A percentile compares a stretch with the other conserved stretches of the same genome.
phyloP scores from a whole-genome alignment of 2,888 invertebrate genomes.

The Drosophila incognita region DNA sequence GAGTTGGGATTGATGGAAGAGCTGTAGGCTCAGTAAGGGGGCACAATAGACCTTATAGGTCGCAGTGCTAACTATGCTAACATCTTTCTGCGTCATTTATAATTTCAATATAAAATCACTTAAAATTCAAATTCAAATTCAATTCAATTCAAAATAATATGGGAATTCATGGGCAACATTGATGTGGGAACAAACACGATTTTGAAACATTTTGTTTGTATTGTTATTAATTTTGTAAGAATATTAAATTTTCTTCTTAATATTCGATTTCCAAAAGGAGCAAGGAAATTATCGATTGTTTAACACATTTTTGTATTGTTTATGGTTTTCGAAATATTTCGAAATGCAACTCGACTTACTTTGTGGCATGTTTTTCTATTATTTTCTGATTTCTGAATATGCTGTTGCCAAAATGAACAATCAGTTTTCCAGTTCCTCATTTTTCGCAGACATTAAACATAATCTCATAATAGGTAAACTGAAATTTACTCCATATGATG shows the following conservation, averaged over 20 bases:
- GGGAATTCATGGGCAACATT: not conserved
- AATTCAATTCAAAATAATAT: too few relatives aligned
- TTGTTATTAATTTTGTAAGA: not conserved
- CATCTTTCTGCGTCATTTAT: too few relatives aligned
- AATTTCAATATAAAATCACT: too few relatives aligned
- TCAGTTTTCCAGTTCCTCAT: not conserved
- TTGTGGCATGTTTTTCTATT: not conserved
- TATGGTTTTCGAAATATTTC: not conserved
- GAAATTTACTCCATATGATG: not conserved
- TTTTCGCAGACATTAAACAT: not conserved
- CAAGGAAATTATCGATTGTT: not conserved
- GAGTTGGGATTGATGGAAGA: too few relatives aligned
- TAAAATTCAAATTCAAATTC: too few relatives aligned
- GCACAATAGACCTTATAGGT: too few relatives aligned
- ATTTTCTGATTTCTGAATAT: not conserved
- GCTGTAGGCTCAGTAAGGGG: too few relatives aligned
- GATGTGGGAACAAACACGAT: not conserved
- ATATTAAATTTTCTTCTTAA: not conserved
- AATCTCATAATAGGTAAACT: not conserved
- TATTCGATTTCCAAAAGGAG: not conserved
- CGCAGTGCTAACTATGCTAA: too few relatives aligned
- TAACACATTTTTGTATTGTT: too few relatives aligned
- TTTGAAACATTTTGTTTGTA: not conserved
- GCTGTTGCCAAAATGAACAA: not conserved
- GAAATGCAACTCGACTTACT: not conserved